Base-by-base conservation (phyloP, 2,797 vertebrate genomes). In the Kryptolebias ocellatus region DNA sequence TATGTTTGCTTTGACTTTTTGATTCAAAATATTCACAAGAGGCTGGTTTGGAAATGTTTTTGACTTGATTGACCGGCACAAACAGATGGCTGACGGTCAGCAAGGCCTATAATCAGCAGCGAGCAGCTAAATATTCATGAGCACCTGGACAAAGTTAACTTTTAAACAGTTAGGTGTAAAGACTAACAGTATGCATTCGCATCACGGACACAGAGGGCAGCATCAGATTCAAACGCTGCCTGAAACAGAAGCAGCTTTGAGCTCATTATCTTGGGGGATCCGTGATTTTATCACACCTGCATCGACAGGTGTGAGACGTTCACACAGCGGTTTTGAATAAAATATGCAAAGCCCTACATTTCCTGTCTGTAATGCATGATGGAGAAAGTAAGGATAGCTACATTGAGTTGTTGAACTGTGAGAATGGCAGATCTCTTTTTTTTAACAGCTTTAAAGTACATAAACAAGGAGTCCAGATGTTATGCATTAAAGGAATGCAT, bases 111-210 rank as follows among this genome's bases (percentile, higher is more conserved):
- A 78, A 83, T 81, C 73, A 78, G 71, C 67, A n/a, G 62, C 29
- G 66, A 79, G 61, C 60, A 29, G 70, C 44, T 86, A n/a, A 85
- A 92, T 92, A 90, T 92, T 77, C 84, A 92, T 90, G 85, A 91
- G 85, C 90, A 90, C 86, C 87, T 89, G 91, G 86, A 64, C 72
- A 51, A 72, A 89, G 86, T 81, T 83, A 88, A 87, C 77, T 86
- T 85, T 79, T 64, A 66, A 79, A 83, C 67, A 79, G 67, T 61
- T 66, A 12, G 77, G 12, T 55, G 60, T 60, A 39, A 56, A 53
- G 54, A 72, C 69, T 57, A 18, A 8, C 24, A 0, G 60, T 70
- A 45, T 60, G 73, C 47, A 83, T 76, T 82, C 81, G 50, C 1
- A 39, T 81, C 81, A 85, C 73, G 70, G 46, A 69, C 59, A 66